phyloP scores from a whole-genome alignment of 2,888 invertebrate genomes.

The Ormyrus nitidulus region DNA sequence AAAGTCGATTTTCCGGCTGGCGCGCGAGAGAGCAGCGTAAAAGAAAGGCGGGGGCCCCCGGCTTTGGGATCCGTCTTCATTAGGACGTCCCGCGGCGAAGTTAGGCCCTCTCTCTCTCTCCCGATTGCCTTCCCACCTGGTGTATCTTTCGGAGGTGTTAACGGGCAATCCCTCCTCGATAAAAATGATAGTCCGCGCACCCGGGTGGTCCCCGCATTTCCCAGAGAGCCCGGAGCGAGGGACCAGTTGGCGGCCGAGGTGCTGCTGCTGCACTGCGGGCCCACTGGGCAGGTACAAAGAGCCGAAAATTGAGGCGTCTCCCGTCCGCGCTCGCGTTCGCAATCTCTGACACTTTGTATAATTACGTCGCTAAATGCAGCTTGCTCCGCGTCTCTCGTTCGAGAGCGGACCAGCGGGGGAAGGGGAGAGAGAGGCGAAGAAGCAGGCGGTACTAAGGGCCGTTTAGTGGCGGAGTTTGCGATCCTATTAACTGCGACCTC shows the following conservation, averaged over 20 bases:
- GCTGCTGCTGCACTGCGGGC: too few species aligned
- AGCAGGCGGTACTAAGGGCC: conserved; percentile 68
- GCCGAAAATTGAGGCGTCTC: too few species aligned
- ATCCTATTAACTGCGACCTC: conserved; percentile 71
- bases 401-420: not conserved
- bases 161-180: conserved; percentile 57
- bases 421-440: conserved; percentile 31
- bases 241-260: too few species aligned
- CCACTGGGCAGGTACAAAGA: too few species aligned
- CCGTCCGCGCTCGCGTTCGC: too few species aligned
- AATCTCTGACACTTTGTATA: too few species aligned
- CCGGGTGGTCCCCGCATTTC: conserved; percentile 41
- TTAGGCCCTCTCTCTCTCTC: conserved; percentile 42
- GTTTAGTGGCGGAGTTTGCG: conserved; percentile 67
- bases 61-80: conserved; percentile 73
- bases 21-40: not conserved
- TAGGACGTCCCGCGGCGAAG: conserved; percentile 71
- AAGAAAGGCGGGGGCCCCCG: not conserved
- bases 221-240: not conserved
- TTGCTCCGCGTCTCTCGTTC: too few species aligned
- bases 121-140: conserved; percentile 70
- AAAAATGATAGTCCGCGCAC: conserved; percentile 40
- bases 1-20: conserved; percentile 44
- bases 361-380: too few species aligned
- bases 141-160: conserved; percentile 69